phyloP scores from a whole-genome alignment of 2,888 invertebrate species.

The Rosalia funebris region DNA sequence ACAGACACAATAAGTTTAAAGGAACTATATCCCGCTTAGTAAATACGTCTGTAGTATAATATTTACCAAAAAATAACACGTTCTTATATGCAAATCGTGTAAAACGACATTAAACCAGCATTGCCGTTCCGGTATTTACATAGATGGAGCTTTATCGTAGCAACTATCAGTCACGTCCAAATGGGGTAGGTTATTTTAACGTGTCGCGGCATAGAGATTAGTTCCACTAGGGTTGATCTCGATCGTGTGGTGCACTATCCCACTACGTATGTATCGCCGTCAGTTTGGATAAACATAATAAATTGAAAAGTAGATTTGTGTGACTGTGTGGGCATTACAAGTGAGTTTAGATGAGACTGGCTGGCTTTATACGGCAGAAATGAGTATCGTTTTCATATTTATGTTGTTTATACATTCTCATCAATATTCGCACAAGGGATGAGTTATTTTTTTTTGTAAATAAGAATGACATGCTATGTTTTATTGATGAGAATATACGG shows the following conservation, averaged over 20 bases:
- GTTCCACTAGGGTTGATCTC: slow-evolving; percentile 5
- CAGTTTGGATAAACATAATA: neutral
- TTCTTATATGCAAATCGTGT: slow-evolving; percentile 18
- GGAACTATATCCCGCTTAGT: neutral
- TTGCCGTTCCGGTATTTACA: slow-evolving; percentile 9
- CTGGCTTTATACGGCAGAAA: too few relatives aligned
- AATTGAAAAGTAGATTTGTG: too few relatives aligned
- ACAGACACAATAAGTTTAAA: too few relatives aligned
- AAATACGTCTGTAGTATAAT: neutral
- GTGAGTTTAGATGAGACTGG: too few relatives aligned
- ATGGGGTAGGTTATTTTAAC: slow-evolving; percentile 5
- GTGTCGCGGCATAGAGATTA: slow-evolving; percentile 19
- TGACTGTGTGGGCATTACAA: too few relatives aligned
- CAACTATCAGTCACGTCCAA: slow-evolving; percentile 13
- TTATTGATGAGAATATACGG: too few relatives aligned
- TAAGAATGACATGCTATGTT: too few relatives aligned
- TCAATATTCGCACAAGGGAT: too few relatives aligned
- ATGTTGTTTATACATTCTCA: too few relatives aligned
- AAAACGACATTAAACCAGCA: slow-evolving; percentile 8
- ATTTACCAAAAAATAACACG: slow-evolving; percentile 14
- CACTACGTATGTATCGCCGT: slow-evolving; percentile 8
- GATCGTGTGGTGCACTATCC: slow-evolving; percentile 3
- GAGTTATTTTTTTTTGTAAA: too few relatives aligned
- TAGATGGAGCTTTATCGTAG: slow-evolving; percentile 11
- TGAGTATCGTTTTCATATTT: too few relatives aligned